These are phyloP conservation scores for Caenorhabditis sp. DNA, from an alignment of 2,888 invertebrate genomes.

Conservation along the genomic window DNA sequence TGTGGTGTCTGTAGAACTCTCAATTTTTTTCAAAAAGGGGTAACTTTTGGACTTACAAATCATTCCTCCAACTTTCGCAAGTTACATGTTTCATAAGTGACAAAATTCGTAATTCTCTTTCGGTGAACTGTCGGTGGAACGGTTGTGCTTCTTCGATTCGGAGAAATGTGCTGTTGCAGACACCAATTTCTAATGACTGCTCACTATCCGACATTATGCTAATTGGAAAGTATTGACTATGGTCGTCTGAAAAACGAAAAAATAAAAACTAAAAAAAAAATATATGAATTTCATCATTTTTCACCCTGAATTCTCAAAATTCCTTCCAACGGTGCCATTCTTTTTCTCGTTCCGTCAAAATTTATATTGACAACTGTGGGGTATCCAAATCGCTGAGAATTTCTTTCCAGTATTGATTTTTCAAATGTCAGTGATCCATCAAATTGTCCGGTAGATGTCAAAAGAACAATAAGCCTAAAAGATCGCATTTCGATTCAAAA, in stretches of 20 bases:
- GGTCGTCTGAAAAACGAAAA: neutral
- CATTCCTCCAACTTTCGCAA: neutral
- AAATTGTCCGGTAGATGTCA: neutral
- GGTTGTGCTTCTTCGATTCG: neutral
- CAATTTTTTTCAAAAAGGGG: too few relatives aligned
- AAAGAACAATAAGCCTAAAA: neutral
- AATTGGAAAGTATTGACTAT: neutral
- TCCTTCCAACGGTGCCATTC: neutral
- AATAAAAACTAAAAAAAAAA: too few relatives aligned
- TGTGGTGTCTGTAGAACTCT: neutral
- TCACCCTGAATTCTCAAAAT: neutral
- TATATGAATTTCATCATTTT: too few relatives aligned
- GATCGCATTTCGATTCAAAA: too few relatives aligned
- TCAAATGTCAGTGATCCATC: neutral
- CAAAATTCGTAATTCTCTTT: neutral
- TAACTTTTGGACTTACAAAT: too few relatives aligned
- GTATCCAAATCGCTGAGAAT: neutral
- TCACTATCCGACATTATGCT: neutral
- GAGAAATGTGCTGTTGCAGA: constrained; percentile 2
- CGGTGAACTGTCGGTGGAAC: neutral
- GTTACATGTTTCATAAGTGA: neutral
- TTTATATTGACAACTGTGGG: neutral
- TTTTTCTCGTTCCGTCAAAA: neutral
- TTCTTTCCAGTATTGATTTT: neutral
- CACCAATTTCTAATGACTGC: neutral